Conservation (phyloP, 2,113 vertebrate genomes). For the Albula glossodonta region DNA sequence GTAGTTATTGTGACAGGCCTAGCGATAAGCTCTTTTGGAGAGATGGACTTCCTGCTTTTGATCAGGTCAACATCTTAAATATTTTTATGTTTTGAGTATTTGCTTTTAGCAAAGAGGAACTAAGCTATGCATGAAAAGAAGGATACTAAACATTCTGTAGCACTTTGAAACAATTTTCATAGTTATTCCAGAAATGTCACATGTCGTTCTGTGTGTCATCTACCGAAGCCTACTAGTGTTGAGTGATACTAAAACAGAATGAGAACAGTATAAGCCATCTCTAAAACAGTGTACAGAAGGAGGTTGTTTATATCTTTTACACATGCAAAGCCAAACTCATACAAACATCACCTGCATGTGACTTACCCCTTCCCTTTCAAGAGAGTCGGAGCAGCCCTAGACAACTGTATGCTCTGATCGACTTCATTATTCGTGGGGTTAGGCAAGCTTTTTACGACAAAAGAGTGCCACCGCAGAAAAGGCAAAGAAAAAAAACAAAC, state of each 20-base stretch:
- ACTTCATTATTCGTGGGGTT: slow-evolving; percentile 80
- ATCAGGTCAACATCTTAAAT: too few species aligned
- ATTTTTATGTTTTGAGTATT: too few species aligned
- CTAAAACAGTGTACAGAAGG: background rate
- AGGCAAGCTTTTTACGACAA: slow-evolving; percentile 82
- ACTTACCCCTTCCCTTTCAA: slow-evolving; percentile 97
- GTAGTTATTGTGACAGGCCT: too few species aligned
- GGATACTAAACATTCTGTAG: too few species aligned
- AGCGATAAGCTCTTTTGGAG: too few species aligned
- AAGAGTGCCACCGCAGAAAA: slow-evolving; percentile 52
- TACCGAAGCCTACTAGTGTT: background rate
- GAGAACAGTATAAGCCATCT: background rate
- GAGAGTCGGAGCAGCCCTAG: slow-evolving; percentile 86
- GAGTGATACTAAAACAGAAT: background rate
- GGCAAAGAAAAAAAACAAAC: slow-evolving; percentile 8
- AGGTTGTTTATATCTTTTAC: background rate
- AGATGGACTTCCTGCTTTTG: too few species aligned
- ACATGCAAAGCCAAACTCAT: slow-evolving; percentile 5
- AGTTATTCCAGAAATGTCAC: too few species aligned
- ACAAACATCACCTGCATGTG: slow-evolving; percentile 53
- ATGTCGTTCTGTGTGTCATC: background rate
- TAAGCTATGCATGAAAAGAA: too few species aligned
- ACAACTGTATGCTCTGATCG: slow-evolving; percentile 83
- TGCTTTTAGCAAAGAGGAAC: too few species aligned
- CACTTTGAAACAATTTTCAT: too few species aligned